Evolutionary conservation across 2,797 vertebrate genomes (phyloP).

Genomic region (Presbytis comata): DNA sequence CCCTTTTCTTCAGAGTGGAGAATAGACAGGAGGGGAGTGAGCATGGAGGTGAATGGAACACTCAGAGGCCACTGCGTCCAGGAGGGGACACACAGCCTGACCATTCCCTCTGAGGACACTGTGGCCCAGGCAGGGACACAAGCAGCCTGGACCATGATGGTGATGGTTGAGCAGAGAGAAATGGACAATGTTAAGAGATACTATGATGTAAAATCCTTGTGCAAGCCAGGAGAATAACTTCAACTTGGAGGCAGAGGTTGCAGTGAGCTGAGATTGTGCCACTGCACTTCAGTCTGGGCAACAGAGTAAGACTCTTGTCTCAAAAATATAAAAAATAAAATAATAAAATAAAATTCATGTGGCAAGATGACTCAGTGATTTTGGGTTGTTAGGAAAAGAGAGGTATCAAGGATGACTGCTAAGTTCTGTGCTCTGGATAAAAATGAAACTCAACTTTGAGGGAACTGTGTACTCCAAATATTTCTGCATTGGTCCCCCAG

Average conservation of each 20-base stretch:
- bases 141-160: too few species aligned
- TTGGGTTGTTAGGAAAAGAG: too few species aligned
- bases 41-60: fast-evolving
- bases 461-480: background rate
- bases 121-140: background rate
- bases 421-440: too few species aligned
- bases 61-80: background rate
- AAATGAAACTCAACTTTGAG: background rate
- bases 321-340: background rate
- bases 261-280: too few species aligned
- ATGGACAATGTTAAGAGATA: background rate
- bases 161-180: background rate
- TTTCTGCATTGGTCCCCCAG: background rate
- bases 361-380: background rate
- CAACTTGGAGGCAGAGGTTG: background rate
- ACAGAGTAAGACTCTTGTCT: too few species aligned
- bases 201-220: background rate
- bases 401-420: background rate
- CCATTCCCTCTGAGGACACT: background rate
- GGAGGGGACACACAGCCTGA: background rate
- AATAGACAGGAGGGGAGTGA: too few species aligned
- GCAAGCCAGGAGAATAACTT: background rate
- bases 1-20: background rate
- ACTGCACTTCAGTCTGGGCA: too few species aligned
- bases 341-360: fast-evolving